These are phyloP conservation scores for Aselliscus stoliczkanus DNA, from an alignment of 2,797 vertebrate species.

Conservation along the genomic window DNA sequence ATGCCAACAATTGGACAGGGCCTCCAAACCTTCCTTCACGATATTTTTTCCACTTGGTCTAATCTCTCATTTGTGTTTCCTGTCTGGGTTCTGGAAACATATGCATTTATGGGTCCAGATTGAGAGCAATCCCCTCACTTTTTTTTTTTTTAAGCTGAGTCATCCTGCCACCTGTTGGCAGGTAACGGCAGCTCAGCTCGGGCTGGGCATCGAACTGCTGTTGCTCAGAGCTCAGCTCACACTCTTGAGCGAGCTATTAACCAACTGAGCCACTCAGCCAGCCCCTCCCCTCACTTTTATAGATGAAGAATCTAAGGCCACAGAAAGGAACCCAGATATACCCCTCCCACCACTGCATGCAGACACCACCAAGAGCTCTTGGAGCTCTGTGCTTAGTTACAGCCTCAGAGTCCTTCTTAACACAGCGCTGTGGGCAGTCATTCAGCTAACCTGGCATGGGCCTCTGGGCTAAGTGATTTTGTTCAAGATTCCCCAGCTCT, in stretches of 20 bases:
- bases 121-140: neutral
- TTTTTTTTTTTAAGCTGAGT: too few species aligned
- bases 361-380: neutral
- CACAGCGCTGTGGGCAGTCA: neutral
- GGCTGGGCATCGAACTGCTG: too few species aligned
- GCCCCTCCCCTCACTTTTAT: too few species aligned
- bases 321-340: neutral
- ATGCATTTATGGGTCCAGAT: neutral
- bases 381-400: neutral
- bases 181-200: too few species aligned
- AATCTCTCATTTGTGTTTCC: neutral
- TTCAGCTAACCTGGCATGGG: too few species aligned
- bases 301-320: neutral
- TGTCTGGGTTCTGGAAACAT: neutral
- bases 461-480: neutral
- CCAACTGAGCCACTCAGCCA: too few species aligned
- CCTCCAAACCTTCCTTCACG: neutral
- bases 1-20: fast-evolving
- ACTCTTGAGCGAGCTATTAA: too few species aligned
- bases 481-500: neutral
- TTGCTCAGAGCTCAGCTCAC: too few species aligned
- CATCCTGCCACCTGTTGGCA: too few species aligned
- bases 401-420: neutral
- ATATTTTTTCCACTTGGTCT: fast-evolving
- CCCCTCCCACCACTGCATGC: fast-evolving